phyloP scores from a whole-genome alignment of 2,113 vertebrate species.

The Hassar affinis region DNA sequence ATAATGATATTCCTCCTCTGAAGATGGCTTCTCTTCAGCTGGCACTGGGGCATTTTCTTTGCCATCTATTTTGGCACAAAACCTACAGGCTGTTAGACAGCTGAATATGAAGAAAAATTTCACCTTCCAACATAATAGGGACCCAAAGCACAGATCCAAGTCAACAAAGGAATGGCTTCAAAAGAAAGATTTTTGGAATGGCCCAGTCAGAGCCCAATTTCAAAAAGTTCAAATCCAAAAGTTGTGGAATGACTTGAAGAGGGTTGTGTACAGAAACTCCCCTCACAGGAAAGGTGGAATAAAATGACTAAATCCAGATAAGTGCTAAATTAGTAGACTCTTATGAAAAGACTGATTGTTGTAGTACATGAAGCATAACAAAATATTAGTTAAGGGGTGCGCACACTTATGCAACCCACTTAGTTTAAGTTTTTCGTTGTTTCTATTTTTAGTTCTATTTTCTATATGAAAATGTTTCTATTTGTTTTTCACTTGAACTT shows the following conservation, averaged over 20 bases:
- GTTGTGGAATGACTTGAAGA: not conserved
- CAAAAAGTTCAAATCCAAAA: not conserved
- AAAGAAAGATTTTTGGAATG: not conserved
- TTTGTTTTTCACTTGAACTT: not conserved
- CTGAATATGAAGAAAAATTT: not conserved
- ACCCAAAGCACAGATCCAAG: not conserved
- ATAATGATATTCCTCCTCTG: too few relatives aligned
- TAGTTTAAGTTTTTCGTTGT: not conserved
- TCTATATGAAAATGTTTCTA: too few relatives aligned
- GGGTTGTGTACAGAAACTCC: not conserved
- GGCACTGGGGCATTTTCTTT: not conserved
- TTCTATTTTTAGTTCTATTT: not conserved
- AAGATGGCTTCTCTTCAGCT: not conserved
- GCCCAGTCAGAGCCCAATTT: not conserved
- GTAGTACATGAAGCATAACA: not conserved
- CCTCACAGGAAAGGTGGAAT: not conserved
- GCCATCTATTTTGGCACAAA: too few relatives aligned
- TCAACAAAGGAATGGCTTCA: too few relatives aligned
- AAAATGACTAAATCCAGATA: not conserved
- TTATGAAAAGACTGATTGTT: not conserved
- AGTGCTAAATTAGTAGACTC: not conserved
- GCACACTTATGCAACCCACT: not conserved
- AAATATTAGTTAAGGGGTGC: not conserved
- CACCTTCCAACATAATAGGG: not conserved
- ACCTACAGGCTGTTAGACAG: too few relatives aligned